These are phyloP conservation scores for Hippocampus kuda DNA, from an alignment of 2,797 vertebrate species.

Conservation along the genomic window DNA sequence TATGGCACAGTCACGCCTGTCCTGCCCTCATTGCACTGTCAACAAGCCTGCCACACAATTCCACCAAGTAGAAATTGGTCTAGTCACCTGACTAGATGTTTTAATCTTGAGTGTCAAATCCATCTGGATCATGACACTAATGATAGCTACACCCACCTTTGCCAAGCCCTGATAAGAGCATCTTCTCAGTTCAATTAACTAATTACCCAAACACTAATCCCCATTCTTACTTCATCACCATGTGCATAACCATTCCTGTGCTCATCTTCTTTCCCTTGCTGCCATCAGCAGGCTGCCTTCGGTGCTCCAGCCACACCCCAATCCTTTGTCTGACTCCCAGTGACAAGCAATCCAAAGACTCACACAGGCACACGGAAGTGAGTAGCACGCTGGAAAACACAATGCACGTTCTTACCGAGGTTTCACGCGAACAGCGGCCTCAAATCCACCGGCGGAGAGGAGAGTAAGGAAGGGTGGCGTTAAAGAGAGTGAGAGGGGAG, in stretches of 20 bases:
- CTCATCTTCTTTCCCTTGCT: constrained; percentile 23
- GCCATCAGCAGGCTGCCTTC: constrained; percentile 23
- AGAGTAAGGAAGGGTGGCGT: constrained; percentile 35
- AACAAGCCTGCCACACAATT: background rate
- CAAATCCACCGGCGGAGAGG: constrained; percentile 36
- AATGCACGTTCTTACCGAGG: constrained; percentile 48
- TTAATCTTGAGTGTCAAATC: background rate
- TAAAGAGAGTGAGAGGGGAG: constrained; percentile 41
- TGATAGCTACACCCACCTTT: background rate
- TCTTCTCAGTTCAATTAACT: constrained; percentile 5
- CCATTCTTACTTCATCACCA: constrained; percentile 16
- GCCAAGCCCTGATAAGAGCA: background rate
- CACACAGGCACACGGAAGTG: constrained; percentile 17
- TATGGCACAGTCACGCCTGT: constrained; percentile 29
- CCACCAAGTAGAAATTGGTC: background rate
- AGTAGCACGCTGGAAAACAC: constrained; percentile 9
- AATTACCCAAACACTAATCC: constrained; percentile 18
- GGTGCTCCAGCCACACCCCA: constrained; percentile 59
- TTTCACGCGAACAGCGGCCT: constrained; percentile 45
- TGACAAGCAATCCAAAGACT: constrained; percentile 11
- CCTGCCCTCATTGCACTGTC: background rate
- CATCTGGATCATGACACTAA: background rate
- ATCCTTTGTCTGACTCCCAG: constrained; percentile 51
- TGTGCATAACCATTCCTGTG: constrained; percentile 8
- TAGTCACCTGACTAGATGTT: background rate